These are phyloP conservation scores for Celastrina argiolus DNA, from an alignment of 2,888 invertebrate species.

Conservation along the genomic window DNA sequence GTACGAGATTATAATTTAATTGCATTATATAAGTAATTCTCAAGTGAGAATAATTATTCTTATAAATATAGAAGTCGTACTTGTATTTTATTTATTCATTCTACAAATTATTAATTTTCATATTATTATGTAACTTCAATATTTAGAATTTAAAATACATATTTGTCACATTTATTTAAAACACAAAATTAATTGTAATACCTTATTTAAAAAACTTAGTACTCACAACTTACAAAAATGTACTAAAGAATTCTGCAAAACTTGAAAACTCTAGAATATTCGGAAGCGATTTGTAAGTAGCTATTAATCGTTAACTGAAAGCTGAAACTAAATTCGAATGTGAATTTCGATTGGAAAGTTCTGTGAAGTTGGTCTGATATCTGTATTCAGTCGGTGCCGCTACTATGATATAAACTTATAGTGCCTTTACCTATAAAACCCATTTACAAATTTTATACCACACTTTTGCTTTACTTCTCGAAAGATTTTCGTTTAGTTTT, in stretches of 20 bases:
- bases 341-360: slow-evolving; percentile 32
- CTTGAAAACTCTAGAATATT: slow-evolving; percentile 22
- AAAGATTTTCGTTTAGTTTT: not conserved
- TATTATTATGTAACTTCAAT: too few species aligned
- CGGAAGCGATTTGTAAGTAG: slow-evolving; percentile 22
- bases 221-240: not conserved
- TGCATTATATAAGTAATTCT: too few species aligned
- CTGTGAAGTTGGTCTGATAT: slow-evolving; percentile 31
- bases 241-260: not conserved
- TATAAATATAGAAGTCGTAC: too few species aligned
- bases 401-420: slow-evolving; percentile 22
- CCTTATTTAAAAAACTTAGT: not conserved
- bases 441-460: slow-evolving; percentile 10
- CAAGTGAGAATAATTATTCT: too few species aligned
- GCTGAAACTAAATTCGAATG: slow-evolving; percentile 26
- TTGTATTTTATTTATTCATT: too few species aligned
- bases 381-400: slow-evolving; percentile 28
- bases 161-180: too few species aligned
- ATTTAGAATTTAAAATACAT: not conserved
- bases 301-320: slow-evolving; percentile 25
- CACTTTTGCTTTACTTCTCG: not conserved
- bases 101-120: too few species aligned
- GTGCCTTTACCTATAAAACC: slow-evolving; percentile 17
- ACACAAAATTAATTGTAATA: not conserved
- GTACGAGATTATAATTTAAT: too few species aligned